Conservation (phyloP, 2,888 invertebrate species). For the Folsomia manolachei region DNA sequence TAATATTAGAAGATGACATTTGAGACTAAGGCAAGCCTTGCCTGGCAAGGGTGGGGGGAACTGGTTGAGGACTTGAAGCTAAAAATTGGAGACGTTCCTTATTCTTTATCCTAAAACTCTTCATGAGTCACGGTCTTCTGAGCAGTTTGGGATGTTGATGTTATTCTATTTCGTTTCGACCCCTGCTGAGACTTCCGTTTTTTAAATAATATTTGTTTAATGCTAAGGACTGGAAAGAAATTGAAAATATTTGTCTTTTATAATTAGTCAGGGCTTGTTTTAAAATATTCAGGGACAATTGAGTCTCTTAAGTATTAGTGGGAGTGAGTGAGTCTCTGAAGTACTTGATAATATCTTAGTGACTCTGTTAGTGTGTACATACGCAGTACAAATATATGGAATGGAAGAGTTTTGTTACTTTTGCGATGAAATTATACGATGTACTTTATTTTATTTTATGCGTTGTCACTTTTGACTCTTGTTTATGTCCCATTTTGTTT, state of each 20-base stretch:
- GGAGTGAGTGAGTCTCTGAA: too few relatives aligned
- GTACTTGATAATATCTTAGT: too few relatives aligned
- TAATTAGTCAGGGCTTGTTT: neutral
- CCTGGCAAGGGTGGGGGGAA: constrained; percentile 8
- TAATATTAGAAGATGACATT: constrained; percentile 13
- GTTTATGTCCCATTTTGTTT: neutral
- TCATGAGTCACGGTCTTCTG: neutral
- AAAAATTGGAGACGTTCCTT: neutral
- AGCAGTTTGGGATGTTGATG: neutral
- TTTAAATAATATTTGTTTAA: constrained; percentile 16
- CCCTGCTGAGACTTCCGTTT: constrained; percentile 18
- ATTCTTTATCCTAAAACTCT: neutral
- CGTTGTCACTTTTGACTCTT: neutral
- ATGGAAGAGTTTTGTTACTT: too few relatives aligned
- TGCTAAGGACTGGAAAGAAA: neutral
- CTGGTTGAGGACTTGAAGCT: neutral
- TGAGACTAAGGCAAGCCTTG: constrained; percentile 9
- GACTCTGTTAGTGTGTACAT: too few relatives aligned
- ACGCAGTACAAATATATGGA: too few relatives aligned
- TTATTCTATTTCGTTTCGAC: too few relatives aligned
- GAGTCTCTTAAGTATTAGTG: too few relatives aligned
- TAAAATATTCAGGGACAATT: too few relatives aligned
- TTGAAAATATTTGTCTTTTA: neutral
- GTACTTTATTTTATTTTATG: neutral
- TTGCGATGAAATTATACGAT: too few relatives aligned